Percentiles rank a stretch among this genome's conserved stretches.
Evolutionary conservation across 2,113 vertebrate species (phyloP).

Genomic region (Catharus minimus): DNA sequence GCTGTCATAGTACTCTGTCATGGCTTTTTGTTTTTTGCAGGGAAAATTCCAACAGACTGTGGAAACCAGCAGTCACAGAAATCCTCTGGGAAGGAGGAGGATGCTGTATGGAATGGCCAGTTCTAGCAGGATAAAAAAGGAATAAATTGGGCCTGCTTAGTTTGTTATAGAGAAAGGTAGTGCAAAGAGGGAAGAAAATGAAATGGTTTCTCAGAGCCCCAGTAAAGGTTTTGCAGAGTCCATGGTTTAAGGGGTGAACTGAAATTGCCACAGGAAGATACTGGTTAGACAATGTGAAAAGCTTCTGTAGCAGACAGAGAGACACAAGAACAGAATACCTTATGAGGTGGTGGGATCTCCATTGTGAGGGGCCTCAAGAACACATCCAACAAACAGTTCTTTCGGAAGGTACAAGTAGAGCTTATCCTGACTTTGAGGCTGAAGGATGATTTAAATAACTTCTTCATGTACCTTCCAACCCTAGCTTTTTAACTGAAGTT

Average conservation of each 20-base stretch:
- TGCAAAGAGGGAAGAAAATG: not conserved
- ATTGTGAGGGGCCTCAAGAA: not conserved
- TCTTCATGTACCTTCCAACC: not conserved
- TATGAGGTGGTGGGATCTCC: not conserved
- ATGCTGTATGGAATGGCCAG: not conserved
- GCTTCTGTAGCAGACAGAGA: not conserved
- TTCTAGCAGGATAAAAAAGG: not conserved
- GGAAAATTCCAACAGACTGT: not conserved
- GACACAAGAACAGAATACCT: not conserved
- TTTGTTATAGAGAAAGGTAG: not conserved
- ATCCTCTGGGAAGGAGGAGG: not conserved
- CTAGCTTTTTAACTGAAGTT: not conserved
- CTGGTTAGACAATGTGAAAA: not conserved
- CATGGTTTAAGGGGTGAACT: not conserved
- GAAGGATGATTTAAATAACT: not conserved
- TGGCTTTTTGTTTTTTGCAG: not conserved
- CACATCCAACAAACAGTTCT: not conserved
- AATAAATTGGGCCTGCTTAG: not conserved
- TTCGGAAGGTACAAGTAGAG: not conserved
- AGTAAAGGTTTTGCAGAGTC: not conserved
- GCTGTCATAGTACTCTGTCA: not conserved
- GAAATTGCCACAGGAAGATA: not conserved
- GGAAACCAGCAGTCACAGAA: not conserved
- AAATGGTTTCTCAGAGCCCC: not conserved
- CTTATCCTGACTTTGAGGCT: not conserved